Evolutionary conservation across 1,140 invertebrate species (phyloP), one percentile per base, ranked within the genome.

Genomic region (Tyrophagus putrescentiae): DNA sequence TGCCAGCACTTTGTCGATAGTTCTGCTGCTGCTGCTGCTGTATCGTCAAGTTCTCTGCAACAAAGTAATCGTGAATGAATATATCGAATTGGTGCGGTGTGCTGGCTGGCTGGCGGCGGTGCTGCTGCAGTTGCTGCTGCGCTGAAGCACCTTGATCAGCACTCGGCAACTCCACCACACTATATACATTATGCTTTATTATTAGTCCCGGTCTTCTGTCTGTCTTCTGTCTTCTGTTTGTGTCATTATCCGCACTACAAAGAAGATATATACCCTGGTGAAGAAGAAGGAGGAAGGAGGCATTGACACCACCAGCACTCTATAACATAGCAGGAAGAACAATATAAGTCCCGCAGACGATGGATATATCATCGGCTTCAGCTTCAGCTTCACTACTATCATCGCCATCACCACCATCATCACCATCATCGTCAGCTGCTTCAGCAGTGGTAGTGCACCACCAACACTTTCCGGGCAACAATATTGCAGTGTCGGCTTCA

Each of bases 21-120:
- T 39, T 39, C 36, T 13, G 36, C 31, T 21, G 7, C 45, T 7
- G 45, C 45, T 6, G n/a, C 13, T 39, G 21, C 21, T 21, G 36
- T 39, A 39, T 39, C 36, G 36, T 39, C 36, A 18, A 25, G 6
- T 21, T 48, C 23, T 48, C 45, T 21, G 23, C 45, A 18, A 18
- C 45, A n/a, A n/a, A n/a, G 7, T 48, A 48, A 48, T 48, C 45
- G 45, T 48, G n/a, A n/a, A 48, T 48, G 45, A 48, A 48, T 48
- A 48, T 48, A 48, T 48, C 45, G 45, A 48, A 48, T 48, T 48
- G 45, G 21, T 48, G 6, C 31, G 18, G 23, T 13, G 36, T 39
- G 13, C 21, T 13, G 36, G 13, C 13, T 39, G 36, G 13, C 13
- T 39, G 36, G 36, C 21, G 36, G 13, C 21, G 36, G 36, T 13